Evolutionary conservation across 2,888 invertebrate species (phyloP).

Genomic region (Drosophila buzzatii): DNA sequence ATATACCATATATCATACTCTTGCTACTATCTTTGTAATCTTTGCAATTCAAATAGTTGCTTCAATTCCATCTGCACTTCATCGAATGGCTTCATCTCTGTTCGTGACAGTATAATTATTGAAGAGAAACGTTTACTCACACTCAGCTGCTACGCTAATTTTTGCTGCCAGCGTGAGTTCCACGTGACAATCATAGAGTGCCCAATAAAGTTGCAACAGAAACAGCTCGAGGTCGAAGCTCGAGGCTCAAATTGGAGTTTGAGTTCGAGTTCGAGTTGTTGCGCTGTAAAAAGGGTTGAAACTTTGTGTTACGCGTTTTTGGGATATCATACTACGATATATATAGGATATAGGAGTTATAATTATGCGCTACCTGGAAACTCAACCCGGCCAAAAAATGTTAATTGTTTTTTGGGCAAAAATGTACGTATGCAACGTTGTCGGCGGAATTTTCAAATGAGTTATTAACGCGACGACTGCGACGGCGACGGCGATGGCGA

Average conservation of each 20-base stretch:
- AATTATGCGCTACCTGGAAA: slow-evolving; percentile 63
- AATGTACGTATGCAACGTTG: slow-evolving; percentile 63
- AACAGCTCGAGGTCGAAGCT: background rate
- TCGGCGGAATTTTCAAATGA: slow-evolving; percentile 83
- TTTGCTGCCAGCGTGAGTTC: slow-evolving; percentile 25
- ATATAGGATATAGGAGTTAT: slow-evolving; percentile 53
- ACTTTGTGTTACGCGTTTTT: slow-evolving; percentile 28
- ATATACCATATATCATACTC: background rate
- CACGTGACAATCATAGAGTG: slow-evolving; percentile 22
- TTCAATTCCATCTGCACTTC: background rate
- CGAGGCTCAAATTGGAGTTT: background rate
- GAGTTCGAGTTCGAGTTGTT: background rate
- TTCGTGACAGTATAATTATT: slow-evolving; percentile 75
- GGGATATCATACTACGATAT: slow-evolving; percentile 21
- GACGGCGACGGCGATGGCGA: background rate
- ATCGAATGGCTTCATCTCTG: slow-evolving; percentile 36
- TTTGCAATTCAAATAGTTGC: slow-evolving; percentile 11
- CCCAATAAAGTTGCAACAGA: slow-evolving; percentile 28
- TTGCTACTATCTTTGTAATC: background rate
- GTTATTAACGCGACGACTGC: slow-evolving; percentile 80
- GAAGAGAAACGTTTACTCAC: slow-evolving; percentile 25
- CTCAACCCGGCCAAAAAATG: slow-evolving; percentile 63
- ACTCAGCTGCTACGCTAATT: slow-evolving; percentile 3
- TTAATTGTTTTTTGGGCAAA: slow-evolving; percentile 80
- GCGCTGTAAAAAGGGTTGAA: slow-evolving; percentile 60